Conservation (phyloP, 2,888 invertebrate genomes). For the Drosophila meridionalis region DNA sequence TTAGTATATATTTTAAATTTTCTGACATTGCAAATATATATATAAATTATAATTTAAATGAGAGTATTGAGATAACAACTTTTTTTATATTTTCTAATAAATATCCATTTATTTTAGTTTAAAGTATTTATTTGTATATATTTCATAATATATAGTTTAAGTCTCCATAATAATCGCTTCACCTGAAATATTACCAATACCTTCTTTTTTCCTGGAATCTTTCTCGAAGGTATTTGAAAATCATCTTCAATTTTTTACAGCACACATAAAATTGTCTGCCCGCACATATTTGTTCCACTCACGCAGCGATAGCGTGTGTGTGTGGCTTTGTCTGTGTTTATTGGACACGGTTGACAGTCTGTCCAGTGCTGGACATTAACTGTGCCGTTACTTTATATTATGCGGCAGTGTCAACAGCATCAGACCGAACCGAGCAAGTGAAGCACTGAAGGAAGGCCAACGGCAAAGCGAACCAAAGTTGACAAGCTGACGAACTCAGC, state of each 20-base stretch:
- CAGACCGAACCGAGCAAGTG: conserved; percentile 35
- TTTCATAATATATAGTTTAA: too few relatives aligned
- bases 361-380: conserved; percentile 70
- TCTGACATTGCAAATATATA: too few relatives aligned
- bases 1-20: too few relatives aligned
- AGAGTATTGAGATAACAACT: too few relatives aligned
- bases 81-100: too few relatives aligned
- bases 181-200: neutral
- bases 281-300: conserved; percentile 6
- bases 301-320: neutral
- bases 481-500: conserved; percentile 66
- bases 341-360: conserved; percentile 76
- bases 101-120: too few relatives aligned
- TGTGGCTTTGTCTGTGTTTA: conserved; percentile 58
- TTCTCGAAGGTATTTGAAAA: conserved; percentile 18
- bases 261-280: conserved; percentile 25
- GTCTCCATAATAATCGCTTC: too few relatives aligned
- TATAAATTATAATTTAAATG: too few relatives aligned
- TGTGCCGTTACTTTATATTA: conserved; percentile 74
- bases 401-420: conserved; percentile 80
- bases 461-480: conserved; percentile 52
- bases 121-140: too few relatives aligned
- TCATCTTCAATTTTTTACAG: conserved; percentile 33
- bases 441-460: conserved; percentile 12
- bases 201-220: neutral